A percentile compares a stretch with the other conserved stretches of the same genome.
Conservation (phyloP, 2,888 invertebrate species). For the Rotaria macrura region DNA sequence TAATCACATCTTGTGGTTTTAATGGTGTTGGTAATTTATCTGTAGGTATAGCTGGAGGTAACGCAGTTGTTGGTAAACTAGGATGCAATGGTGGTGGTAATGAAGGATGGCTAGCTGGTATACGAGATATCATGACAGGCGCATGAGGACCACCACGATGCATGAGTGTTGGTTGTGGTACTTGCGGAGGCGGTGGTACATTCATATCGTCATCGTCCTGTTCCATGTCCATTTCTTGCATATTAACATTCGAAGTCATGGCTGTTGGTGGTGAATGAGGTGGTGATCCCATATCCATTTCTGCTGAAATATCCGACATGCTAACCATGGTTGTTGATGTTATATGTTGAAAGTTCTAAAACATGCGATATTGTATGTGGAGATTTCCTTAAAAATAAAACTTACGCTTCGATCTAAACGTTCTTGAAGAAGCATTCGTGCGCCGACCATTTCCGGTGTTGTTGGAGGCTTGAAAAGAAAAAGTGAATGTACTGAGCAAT, state of each 20-base stretch:
- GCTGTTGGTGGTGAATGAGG: slow-evolving; percentile 73
- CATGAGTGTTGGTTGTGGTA: slow-evolving; percentile 39
- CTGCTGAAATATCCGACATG: slow-evolving; percentile 42
- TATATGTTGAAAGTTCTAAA: slow-evolving; percentile 3
- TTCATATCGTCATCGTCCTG: slow-evolving; percentile 38
- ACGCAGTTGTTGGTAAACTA: slow-evolving; percentile 45
- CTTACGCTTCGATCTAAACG: slow-evolving; percentile 37
- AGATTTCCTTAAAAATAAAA: not conserved
- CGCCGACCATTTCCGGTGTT: slow-evolving; percentile 89
- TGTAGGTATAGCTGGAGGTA: slow-evolving; percentile 22
- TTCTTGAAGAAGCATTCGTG: slow-evolving; percentile 74
- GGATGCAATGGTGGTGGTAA: slow-evolving; percentile 51
- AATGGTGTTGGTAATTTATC: slow-evolving; percentile 39
- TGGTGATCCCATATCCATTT: slow-evolving; percentile 27
- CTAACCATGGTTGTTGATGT: not conserved
- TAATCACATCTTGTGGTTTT: slow-evolving; percentile 78
- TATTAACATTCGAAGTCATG: slow-evolving; percentile 57
- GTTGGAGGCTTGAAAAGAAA: slow-evolving; percentile 63
- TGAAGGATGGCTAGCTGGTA: not conserved
- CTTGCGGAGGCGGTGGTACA: not conserved
- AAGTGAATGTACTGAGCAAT: too few relatives aligned
- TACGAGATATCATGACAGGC: not conserved
- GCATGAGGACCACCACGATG: not conserved
- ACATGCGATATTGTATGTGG: not conserved
- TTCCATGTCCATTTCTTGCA: slow-evolving; percentile 6